A percentile compares a stretch with the other conserved stretches of the same genome.
Evolutionary conservation across 2,113 vertebrate genomes (phyloP).

Genomic region (Bujurquina vittata): DNA sequence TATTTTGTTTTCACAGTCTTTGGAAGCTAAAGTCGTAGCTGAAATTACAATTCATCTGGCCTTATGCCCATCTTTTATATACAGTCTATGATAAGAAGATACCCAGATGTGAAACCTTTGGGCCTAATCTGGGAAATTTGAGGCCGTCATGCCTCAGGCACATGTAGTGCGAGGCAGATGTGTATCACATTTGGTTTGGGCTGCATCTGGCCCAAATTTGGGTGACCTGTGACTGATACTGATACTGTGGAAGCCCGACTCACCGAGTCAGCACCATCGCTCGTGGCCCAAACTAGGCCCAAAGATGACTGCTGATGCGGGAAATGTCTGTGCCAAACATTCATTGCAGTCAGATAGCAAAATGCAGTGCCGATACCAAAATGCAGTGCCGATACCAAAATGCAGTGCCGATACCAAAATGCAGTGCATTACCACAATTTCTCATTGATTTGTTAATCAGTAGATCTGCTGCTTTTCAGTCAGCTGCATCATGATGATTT

Average conservation of each 20-base stretch:
- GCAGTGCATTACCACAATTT: not conserved
- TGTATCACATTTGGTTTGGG: too few species aligned
- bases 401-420: not conserved
- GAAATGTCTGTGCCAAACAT: not conserved
- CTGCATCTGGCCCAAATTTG: not conserved
- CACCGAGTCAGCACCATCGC: too few species aligned
- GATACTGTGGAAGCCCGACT: not conserved
- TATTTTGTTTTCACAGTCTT: too few species aligned
- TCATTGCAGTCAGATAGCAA: not conserved
- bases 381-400: not conserved
- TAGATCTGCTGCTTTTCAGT: not conserved
- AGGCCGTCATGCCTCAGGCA: not conserved
- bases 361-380: not conserved
- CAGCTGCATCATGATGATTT: not conserved
- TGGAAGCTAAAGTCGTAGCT: not conserved
- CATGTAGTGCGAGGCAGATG: not conserved
- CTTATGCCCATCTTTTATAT: not conserved
- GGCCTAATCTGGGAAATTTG: too few species aligned
- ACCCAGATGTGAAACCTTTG: fast-evolving
- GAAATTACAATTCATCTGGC: not conserved
- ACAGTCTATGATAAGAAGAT: not conserved
- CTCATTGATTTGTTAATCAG: not conserved
- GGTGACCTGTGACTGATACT: not conserved
- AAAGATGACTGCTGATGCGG: not conserved
- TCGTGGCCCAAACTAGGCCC: not conserved